phyloP scores from a whole-genome alignment of 2,113 vertebrate species.

The Mobula birostris region DNA sequence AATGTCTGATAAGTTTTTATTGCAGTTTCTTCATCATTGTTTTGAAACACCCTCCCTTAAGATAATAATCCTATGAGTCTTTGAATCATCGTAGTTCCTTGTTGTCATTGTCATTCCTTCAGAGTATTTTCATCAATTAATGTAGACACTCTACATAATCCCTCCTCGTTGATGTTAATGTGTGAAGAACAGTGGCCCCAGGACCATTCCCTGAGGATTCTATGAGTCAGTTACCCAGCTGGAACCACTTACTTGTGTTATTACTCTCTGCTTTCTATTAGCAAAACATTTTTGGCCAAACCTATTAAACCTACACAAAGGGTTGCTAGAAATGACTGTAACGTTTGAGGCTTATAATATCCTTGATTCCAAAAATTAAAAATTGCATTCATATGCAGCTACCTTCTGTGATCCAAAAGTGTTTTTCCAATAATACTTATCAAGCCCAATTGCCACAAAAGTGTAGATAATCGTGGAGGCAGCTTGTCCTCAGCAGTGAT shows the following conservation, averaged over 20 bases:
- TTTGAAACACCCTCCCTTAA: background rate
- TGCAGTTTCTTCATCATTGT: background rate
- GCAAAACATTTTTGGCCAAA: slow-evolving; percentile 11
- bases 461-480: background rate
- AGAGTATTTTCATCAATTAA: background rate
- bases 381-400: background rate
- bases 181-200: background rate
- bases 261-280: slow-evolving; percentile 29
- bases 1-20: background rate
- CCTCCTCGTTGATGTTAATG: slow-evolving; percentile 4
- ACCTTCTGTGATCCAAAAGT: background rate
- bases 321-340: background rate
- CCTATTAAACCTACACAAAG: background rate
- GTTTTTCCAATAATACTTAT: background rate
- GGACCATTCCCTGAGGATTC: background rate
- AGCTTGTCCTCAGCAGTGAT: background rate
- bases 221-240: background rate
- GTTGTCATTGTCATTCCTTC: background rate
- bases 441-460: background rate
- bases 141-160: background rate
- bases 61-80: background rate
- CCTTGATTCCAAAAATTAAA: background rate
- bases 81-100: background rate
- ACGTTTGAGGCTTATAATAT: background rate
- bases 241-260: background rate